Conservation (phyloP, 2,797 vertebrate species). For the Eidolon dupreanum region DNA sequence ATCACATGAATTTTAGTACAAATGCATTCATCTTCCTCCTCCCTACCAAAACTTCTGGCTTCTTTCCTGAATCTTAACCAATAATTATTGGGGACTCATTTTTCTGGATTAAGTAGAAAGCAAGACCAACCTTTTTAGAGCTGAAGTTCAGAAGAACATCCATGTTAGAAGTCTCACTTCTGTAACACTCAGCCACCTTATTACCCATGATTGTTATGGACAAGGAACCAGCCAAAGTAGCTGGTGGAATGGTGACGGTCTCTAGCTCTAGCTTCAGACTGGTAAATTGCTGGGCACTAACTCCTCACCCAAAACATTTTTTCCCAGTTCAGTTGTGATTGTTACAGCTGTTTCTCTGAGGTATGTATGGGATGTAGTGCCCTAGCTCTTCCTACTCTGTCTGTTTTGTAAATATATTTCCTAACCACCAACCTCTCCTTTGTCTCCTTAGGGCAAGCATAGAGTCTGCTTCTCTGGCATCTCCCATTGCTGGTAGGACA, state of each 20-base stretch:
- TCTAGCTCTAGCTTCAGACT: slow-evolving; percentile 4
- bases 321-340: neutral
- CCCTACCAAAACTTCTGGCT: neutral
- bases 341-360: slow-evolving; percentile 49
- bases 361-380: neutral
- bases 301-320: neutral
- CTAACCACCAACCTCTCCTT: neutral
- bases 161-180: neutral
- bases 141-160: slow-evolving; percentile 2
- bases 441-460: neutral
- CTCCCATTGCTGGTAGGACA: neutral
- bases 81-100: neutral
- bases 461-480: neutral
- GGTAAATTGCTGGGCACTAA: neutral
- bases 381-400: slow-evolving; percentile 61
- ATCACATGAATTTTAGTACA: neutral
- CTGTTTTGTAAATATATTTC: slow-evolving; percentile 6
- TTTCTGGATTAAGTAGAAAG: slow-evolving; percentile 3
- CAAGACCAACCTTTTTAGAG: slow-evolving; percentile 10
- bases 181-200: neutral
- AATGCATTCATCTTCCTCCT: neutral
- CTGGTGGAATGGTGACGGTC: neutral
- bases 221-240: neutral
- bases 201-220: neutral
- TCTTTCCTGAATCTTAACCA: slow-evolving; percentile 14